These are phyloP conservation scores for Lateolabrax maculatus DNA, from an alignment of 2,797 vertebrate species.

Conservation along the genomic window DNA sequence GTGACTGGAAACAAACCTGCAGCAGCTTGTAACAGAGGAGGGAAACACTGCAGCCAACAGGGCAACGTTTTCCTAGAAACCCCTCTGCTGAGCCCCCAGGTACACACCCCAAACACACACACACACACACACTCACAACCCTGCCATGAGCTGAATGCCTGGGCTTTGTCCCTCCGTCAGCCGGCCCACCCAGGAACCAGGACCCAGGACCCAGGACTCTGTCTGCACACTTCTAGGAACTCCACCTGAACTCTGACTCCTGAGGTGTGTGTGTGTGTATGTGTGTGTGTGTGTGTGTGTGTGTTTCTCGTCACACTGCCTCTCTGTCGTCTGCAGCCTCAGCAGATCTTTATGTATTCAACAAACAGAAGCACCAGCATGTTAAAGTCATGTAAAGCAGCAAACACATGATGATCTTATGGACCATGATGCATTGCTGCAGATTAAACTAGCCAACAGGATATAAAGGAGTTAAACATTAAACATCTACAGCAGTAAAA, in stretches of 20 bases:
- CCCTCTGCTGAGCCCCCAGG: conserved; percentile 11
- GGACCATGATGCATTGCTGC: too few relatives aligned
- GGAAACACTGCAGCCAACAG: not conserved
- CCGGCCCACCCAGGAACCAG: conserved; percentile 42
- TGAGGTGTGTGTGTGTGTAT: conserved; percentile 6
- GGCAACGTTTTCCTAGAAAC: conserved; percentile 59
- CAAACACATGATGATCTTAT: too few relatives aligned
- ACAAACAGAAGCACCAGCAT: too few relatives aligned
- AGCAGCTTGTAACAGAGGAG: not conserved
- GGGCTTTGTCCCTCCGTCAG: conserved; percentile 26
- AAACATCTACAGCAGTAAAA: too few relatives aligned
- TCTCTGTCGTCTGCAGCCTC: too few relatives aligned
- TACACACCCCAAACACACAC: conserved; percentile 29
- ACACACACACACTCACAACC: conserved; percentile 11
- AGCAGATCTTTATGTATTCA: too few relatives aligned
- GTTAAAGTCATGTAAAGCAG: too few relatives aligned
- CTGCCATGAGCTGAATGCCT: conserved; percentile 31
- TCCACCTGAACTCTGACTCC: conserved; percentile 43
- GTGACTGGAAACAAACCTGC: conserved; percentile 1
- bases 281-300: conserved; percentile 5
- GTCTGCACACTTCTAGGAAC: conserved; percentile 58
- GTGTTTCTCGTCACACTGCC: not conserved
- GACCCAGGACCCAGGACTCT: conserved; percentile 38
- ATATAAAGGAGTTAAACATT: too few relatives aligned
- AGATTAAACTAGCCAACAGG: too few relatives aligned